These are phyloP conservation scores for Echiichthys vipera DNA, from an alignment of 2,797 vertebrate species.

Conservation along the genomic window DNA sequence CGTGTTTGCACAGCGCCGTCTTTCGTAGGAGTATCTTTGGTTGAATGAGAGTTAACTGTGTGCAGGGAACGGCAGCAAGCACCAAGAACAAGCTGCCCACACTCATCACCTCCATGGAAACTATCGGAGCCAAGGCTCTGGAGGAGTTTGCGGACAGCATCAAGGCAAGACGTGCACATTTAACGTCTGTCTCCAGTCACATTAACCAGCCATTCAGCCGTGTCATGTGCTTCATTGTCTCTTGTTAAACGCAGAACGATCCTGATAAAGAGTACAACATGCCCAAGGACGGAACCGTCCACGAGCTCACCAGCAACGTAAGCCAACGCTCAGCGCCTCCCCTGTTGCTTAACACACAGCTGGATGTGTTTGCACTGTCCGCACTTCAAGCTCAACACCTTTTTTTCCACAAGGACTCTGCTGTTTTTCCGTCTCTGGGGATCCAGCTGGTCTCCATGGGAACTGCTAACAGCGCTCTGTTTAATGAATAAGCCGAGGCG, in stretches of 20 bases:
- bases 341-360: neutral
- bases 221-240: neutral
- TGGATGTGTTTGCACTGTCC: slow-evolving; percentile 13
- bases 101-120: slow-evolving; percentile 98
- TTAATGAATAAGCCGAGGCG: neutral
- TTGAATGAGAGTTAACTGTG: neutral
- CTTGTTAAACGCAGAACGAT: slow-evolving; percentile 86
- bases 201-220: too few relatives aligned
- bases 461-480: neutral
- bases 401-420: neutral
- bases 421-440: slow-evolving; percentile 9
- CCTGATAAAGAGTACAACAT: slow-evolving; percentile 99
- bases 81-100: slow-evolving; percentile 98
- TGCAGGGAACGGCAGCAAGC: slow-evolving; percentile 95
- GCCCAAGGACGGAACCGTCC: slow-evolving; percentile 98
- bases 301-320: slow-evolving; percentile 98
- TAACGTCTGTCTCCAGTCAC: accelerated
- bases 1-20: neutral
- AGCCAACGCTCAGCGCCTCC: slow-evolving; percentile 24
- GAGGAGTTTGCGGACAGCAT: slow-evolving; percentile 99
- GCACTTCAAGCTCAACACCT: slow-evolving; percentile 5
- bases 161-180: slow-evolving; percentile 83
- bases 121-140: slow-evolving; percentile 94
- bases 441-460: slow-evolving; percentile 2
- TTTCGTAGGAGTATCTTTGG: neutral